Conservation (phyloP, 1,140 invertebrate genomes). For the Drosophila teissieri region DNA sequence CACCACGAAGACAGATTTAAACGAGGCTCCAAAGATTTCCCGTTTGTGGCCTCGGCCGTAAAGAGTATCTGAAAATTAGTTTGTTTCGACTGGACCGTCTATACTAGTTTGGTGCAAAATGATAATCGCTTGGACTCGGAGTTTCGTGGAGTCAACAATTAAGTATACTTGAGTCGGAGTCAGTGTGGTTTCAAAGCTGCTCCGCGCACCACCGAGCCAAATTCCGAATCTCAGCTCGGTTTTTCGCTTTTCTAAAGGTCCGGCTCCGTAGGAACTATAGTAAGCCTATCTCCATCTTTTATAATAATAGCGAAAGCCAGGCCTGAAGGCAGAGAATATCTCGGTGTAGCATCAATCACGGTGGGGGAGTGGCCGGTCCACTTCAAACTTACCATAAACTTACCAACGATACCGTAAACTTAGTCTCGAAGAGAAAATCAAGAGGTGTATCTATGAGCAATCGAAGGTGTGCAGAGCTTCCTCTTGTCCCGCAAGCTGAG, state of each 20-base stretch:
- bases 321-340: slow-evolving; percentile 31
- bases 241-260: slow-evolving; percentile 15
- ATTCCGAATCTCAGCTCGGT: slow-evolving; percentile 12
- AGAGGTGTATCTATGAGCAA: slow-evolving; percentile 12
- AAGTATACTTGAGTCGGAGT: slow-evolving; percentile 30
- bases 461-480: neutral
- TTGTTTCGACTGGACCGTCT: slow-evolving; percentile 13
- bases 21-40: slow-evolving; percentile 27
- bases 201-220: slow-evolving; percentile 14
- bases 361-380: slow-evolving; percentile 11
- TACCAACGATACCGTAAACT: slow-evolving; percentile 59
- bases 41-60: slow-evolving; percentile 21
- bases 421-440: slow-evolving; percentile 36
- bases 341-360: slow-evolving; percentile 22
- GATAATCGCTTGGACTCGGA: slow-evolving; percentile 41
- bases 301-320: slow-evolving; percentile 44
- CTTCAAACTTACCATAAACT: slow-evolving; percentile 19
- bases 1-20: slow-evolving; percentile 14
- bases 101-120: slow-evolving; percentile 36
- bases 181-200: slow-evolving; percentile 34
- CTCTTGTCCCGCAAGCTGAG: slow-evolving; percentile 16
- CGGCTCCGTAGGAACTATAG: slow-evolving; percentile 31
- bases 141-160: slow-evolving; percentile 39
- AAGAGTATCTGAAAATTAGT: slow-evolving; percentile 33
- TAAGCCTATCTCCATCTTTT: slow-evolving; percentile 30